Evolutionary conservation across 2,888 invertebrate species (phyloP), one percentile per base, ranked within the genome.

Genomic region (Autographa pulchrina): DNA sequence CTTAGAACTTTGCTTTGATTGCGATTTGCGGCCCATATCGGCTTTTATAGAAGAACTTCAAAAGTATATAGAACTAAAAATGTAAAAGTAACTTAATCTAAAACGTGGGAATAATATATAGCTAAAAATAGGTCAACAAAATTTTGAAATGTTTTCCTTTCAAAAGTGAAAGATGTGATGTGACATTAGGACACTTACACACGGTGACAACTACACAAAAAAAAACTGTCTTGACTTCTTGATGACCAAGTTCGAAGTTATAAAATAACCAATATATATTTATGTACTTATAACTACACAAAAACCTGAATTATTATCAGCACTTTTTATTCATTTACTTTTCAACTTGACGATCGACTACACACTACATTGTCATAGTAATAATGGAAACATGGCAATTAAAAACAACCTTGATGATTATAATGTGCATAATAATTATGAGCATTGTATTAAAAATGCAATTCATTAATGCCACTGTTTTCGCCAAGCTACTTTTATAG

Each of bases 21-120:
- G 92, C 32, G 92, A 91, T 89, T 95, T 96, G 65, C 94, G 91
- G 56, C 95, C 95, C 96, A 96, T 96, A 78, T 77, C 89, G 25
- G 48, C 72, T 16, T 68, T 31, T 62, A 16, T 64, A 62, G 20
- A 48, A 63, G 63, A 66, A 71, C 68, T 70, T 83, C 65, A 60
- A 75, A 52, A 72, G 31, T 71, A 70, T 75, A 75, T 59, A 64
- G 18, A 68, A 77, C 70, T 81, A 81, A 79, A 80, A 74, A 71
- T 82, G 75, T 76, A 81, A 75, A 75, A 83, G 84, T 82, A 88
- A 86, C 83, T 84, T 85, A 84, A 87, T 86, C 82, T 85, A 82
- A 80, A 86, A 85, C 83, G 86, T 92, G 92, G 88, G 88, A 92
- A 89, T 84, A 83, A 76, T 79, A 75, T 78, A 85, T 86, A 88